A percentile compares a stretch with the other conserved stretches of the same genome.
Evolutionary conservation across 1,140 invertebrate species (phyloP).

Genomic region (Drosophila kanapiae): DNA sequence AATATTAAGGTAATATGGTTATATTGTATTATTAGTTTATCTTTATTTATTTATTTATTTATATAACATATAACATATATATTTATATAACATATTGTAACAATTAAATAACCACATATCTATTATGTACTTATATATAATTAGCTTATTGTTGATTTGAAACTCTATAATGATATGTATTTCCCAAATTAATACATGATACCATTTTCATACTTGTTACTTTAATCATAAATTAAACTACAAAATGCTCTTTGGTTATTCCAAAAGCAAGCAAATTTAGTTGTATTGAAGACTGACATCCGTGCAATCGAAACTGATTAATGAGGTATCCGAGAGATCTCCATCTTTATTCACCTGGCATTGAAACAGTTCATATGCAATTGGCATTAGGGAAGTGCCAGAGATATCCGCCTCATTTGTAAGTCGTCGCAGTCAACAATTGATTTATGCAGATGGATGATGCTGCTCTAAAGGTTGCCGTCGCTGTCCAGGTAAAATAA

Average conservation of each 20-base stretch:
- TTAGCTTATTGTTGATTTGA: too few species aligned
- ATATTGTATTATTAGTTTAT: neutral
- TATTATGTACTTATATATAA: too few species aligned
- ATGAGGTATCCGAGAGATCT: slow-evolving; percentile 18
- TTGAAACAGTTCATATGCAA: slow-evolving; percentile 27
- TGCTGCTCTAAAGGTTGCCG: slow-evolving; percentile 52
- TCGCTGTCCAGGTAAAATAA: slow-evolving; percentile 17
- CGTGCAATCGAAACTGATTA: slow-evolving; percentile 22
- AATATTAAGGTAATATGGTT: too few species aligned
- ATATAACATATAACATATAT: too few species aligned
- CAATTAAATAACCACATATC: too few species aligned
- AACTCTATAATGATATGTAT: too few species aligned
- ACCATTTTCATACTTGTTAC: too few species aligned
- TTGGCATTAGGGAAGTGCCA: slow-evolving; percentile 37
- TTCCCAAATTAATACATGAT: too few species aligned
- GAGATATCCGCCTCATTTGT: slow-evolving; percentile 46
- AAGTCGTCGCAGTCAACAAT: slow-evolving; percentile 47
- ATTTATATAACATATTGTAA: neutral
- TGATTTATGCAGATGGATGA: slow-evolving; percentile 62
- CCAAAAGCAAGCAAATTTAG: neutral
- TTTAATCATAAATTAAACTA: too few species aligned
- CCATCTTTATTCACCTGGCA: slow-evolving; percentile 15
- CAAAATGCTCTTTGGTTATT: too few species aligned
- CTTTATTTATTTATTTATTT: neutral
- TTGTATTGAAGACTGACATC: slow-evolving; percentile 6